Percentiles rank a stretch among this genome's conserved stretches.
Evolutionary conservation across 2,888 invertebrate species (phyloP).

Genomic region (Caenorhabditis wallacei): DNA sequence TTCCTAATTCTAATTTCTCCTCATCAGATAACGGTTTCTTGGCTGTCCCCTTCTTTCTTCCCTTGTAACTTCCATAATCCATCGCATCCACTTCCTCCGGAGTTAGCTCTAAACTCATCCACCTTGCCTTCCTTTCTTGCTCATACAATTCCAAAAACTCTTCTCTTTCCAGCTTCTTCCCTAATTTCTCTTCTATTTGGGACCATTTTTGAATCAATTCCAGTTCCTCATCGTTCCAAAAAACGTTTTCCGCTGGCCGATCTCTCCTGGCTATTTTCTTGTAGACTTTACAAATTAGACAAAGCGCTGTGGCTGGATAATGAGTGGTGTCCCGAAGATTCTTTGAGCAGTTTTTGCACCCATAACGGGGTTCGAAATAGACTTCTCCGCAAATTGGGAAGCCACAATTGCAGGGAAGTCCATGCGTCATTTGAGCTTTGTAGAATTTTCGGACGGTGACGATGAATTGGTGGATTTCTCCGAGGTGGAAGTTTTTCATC

Average conservation of each 20-base stretch:
- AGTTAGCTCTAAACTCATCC: neutral
- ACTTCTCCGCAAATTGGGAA: neutral
- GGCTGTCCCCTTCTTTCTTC: neutral
- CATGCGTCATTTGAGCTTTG: no score
- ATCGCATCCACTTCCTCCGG: neutral
- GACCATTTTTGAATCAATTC: neutral
- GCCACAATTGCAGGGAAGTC: neutral
- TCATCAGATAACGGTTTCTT: no score
- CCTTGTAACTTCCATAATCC: neutral
- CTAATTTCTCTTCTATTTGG: neutral
- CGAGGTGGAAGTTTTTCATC: no score
- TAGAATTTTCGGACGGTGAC: no score
- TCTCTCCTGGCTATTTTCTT: neutral
- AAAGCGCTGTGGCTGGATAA: neutral
- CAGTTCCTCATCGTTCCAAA: neutral
- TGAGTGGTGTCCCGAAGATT: no score
- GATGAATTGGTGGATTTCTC: no score
- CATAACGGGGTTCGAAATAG: neutral
- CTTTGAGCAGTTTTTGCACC: slow-evolving; percentile 8
- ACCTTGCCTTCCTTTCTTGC: neutral
- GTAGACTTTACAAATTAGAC: neutral
- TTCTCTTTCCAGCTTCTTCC: neutral
- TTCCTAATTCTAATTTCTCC: no score
- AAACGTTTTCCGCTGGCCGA: neutral
- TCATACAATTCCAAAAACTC: neutral